Conservation (phyloP, 2,797 vertebrate species). For the Acanthopagrus latus region DNA sequence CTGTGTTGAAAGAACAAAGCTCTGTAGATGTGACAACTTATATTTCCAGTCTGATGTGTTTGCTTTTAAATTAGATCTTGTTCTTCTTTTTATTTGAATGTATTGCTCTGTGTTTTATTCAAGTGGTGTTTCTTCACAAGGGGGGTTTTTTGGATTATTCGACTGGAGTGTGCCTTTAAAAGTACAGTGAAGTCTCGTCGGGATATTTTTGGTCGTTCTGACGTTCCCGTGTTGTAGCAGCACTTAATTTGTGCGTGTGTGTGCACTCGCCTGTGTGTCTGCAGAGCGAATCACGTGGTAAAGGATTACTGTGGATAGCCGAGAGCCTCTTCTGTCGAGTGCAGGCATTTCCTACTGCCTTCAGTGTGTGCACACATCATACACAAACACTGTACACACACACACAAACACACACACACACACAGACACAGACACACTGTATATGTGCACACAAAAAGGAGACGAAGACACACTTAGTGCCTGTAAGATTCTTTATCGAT, state of each 20-base stretch:
- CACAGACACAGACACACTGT: neutral
- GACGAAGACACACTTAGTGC: slow-evolving; percentile 27
- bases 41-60: neutral
- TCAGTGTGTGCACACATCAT: slow-evolving; percentile 25
- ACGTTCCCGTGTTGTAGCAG: slow-evolving; percentile 38
- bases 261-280: slow-evolving; percentile 1
- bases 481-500: slow-evolving; percentile 53
- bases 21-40: neutral
- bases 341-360: slow-evolving; percentile 56
- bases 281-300: slow-evolving; percentile 56
- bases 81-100: neutral
- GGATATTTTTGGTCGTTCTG: slow-evolving; percentile 49
- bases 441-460: slow-evolving; percentile 15
- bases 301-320: slow-evolving; percentile 71
- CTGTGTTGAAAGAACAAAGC: neutral
- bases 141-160: slow-evolving; percentile 31
- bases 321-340: slow-evolving; percentile 62
- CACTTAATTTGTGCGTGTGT: slow-evolving; percentile 22
- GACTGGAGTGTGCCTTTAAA: slow-evolving; percentile 19
- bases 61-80: neutral
- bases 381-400: slow-evolving; percentile 15
- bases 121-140: slow-evolving; percentile 23
- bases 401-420: neutral
- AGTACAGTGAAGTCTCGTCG: slow-evolving; percentile 36
- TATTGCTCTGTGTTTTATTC: slow-evolving; percentile 2